Conservation (phyloP, 1,140 invertebrate species). For the Drosophila pseudoananassae region DNA sequence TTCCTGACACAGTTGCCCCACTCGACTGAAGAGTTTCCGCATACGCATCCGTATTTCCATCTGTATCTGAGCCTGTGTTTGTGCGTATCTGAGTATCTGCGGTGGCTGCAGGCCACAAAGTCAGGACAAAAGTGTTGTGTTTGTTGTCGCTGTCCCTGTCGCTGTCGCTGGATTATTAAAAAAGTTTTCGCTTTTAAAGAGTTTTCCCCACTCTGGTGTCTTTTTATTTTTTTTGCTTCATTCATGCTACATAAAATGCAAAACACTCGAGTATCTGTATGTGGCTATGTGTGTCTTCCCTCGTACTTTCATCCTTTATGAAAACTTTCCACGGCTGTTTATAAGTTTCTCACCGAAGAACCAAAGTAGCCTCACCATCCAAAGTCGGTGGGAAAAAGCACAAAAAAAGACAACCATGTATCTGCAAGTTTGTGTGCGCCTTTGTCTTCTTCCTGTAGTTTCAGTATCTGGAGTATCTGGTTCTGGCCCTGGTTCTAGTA, state of each 20-base stretch:
- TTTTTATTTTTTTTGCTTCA: slow-evolving; percentile 10
- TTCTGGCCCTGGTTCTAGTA: slow-evolving; percentile 9
- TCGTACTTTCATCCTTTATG: slow-evolving; percentile 72
- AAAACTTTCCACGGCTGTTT: slow-evolving; percentile 77
- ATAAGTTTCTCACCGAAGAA: slow-evolving; percentile 54
- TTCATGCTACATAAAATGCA: slow-evolving; percentile 69
- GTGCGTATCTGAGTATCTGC: slow-evolving; percentile 18
- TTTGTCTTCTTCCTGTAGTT: slow-evolving; percentile 59
- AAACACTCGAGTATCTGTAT: slow-evolving; percentile 60
- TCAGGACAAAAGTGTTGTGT: slow-evolving; percentile 11
- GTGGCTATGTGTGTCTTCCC: slow-evolving; percentile 25
- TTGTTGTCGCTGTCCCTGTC: slow-evolving; percentile 17
- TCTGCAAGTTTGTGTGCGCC: slow-evolving; percentile 68
- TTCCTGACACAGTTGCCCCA: slow-evolving; percentile 53
- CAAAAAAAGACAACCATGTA: slow-evolving; percentile 49
- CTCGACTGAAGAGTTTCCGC: slow-evolving; percentile 22
- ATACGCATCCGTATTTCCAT: neutral
- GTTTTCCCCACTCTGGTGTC: slow-evolving; percentile 25
- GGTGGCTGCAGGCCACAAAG: slow-evolving; percentile 18
- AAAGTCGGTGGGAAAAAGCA: slow-evolving; percentile 1
- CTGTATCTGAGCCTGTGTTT: slow-evolving; percentile 9
- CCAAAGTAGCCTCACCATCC: slow-evolving; percentile 22
- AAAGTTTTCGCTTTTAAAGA: slow-evolving; percentile 76
- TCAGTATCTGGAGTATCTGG: slow-evolving; percentile 29
- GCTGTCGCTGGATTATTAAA: slow-evolving; percentile 78